Percentiles rank a stretch among this genome's conserved stretches.
phyloP scores from a whole-genome alignment of 2,888 invertebrate genomes.

The Yponomeuta cagnagella region DNA sequence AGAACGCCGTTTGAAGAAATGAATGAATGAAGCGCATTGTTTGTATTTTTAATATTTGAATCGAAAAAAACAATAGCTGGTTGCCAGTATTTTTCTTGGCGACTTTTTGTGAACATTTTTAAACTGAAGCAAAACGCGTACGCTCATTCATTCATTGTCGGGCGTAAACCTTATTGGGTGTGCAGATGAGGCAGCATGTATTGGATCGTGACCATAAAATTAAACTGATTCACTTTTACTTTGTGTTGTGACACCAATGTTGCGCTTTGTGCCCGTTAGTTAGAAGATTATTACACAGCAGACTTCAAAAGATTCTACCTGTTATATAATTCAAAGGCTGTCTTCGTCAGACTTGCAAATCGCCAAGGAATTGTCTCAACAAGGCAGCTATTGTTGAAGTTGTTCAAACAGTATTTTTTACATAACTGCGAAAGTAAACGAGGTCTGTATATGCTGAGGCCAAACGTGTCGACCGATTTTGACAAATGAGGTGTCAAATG shows the following conservation, averaged over 20 bases:
- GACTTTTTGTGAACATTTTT: background rate
- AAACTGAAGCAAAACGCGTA: background rate
- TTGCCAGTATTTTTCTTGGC: background rate
- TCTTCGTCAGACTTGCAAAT: background rate
- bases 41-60: background rate
- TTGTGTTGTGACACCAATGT: constrained; percentile 1
- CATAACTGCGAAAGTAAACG: too few species aligned
- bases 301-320: background rate
- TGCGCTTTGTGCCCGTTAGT: background rate
- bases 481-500: too few species aligned
- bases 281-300: background rate
- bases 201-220: too few species aligned
- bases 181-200: too few species aligned
- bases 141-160: background rate
- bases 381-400: background rate
- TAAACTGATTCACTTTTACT: background rate
- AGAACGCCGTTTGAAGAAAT: background rate
- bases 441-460: too few species aligned
- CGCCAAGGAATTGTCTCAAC: background rate
- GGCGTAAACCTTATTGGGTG: background rate
- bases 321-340: constrained; percentile 16
- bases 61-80: background rate
- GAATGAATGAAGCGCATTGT: constrained; percentile 1
- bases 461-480: too few species aligned
- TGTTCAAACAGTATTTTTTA: background rate